phyloP scores from a whole-genome alignment of 1,140 invertebrate species.

The Harlomillsia oculata region DNA sequence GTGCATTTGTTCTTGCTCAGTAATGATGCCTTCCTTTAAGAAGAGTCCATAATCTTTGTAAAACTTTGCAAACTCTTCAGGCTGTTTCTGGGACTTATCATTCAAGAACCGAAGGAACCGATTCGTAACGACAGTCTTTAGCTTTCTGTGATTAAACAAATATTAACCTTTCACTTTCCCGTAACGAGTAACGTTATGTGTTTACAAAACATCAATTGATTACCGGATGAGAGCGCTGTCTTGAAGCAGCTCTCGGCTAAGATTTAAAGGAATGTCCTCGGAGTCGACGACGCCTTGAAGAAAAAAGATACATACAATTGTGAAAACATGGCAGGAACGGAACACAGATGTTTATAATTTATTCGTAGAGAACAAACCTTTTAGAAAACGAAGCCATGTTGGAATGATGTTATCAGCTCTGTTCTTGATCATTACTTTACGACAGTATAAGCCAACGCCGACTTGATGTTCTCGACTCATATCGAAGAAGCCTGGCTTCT shows the following conservation, averaged over 20 bases:
- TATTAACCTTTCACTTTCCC: background rate
- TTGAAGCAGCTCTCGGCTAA: conserved; percentile 89
- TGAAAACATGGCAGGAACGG: no score
- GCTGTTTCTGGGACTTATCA: conserved; percentile 74
- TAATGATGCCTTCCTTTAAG: conserved; percentile 90
- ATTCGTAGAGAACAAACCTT: conserved; percentile 49
- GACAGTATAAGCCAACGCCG: conserved; percentile 78
- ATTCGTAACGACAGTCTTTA: conserved; percentile 73
- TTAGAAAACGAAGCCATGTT: conserved; percentile 87
- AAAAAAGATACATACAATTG: conserved; percentile 24
- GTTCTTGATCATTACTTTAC: conserved; percentile 80
- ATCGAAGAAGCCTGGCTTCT: conserved; percentile 78
- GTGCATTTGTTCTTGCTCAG: conserved; percentile 62
- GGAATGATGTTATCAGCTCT: conserved; percentile 83
- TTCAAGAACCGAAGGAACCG: conserved; percentile 75
- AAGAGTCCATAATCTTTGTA: conserved; percentile 88
- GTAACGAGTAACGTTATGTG: background rate
- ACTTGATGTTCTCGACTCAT: conserved; percentile 65
- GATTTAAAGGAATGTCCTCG: conserved; percentile 94
- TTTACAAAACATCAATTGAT: conserved; percentile 28
- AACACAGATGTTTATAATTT: background rate
- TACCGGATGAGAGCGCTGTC: conserved; percentile 82
- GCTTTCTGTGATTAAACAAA: conserved; percentile 53
- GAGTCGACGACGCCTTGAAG: conserved; percentile 81
- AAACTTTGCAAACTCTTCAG: conserved; percentile 71